Evolutionary conservation across 2,113 vertebrate species (phyloP), one percentile per base, ranked within the genome.

Genomic region (Coreoperca whiteheadi): DNA sequence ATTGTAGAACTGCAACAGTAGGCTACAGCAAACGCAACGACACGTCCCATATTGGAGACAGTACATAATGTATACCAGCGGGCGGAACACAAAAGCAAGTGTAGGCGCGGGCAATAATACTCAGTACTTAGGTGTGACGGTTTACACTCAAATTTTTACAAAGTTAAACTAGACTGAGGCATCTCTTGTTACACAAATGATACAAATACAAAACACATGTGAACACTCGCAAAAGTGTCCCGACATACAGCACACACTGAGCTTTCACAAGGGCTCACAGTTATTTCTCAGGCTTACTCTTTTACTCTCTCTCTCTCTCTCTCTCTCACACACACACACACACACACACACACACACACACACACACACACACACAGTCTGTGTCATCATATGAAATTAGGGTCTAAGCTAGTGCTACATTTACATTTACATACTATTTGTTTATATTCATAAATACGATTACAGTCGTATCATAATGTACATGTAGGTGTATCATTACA

Each of bases 371-470:
- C 84, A 76, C 87, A 87, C 73, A 90, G 73, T 83, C 89, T 74
- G 86, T 93, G 88, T 90, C 68, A 68, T 91, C 83, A 84, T 92
- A 93, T 91, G 91, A 92, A 94, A 94, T 82, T 81, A 85, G 68
- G 68, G 28, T 88, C 89, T 91, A 94, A 78, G 71, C 88, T 93
- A 91, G 79, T 88, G 82, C 86, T 87, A 95, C 94, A 93, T 93
- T 92, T 91, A 93, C 89, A 93, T 90, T 77, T 93, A 89, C 91
- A 88, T 89, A n/a, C n/a, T n/a, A 88, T 79, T 83, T 78, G 81
- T 92, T 92, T 89, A 94, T 91, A 84, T 92, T 93, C 74, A 91
- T 92, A 88, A 88, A 91, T 92, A 91, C 61, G 82, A 84, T 90
- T 90, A 93, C 84, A 92, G 79, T 92, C 79, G 73, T 89, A 88